Percentiles rank a stretch among this genome's conserved stretches.
Evolutionary conservation across 2,888 invertebrate genomes (phyloP).

Genomic region (Pegoplata infirma): DNA sequence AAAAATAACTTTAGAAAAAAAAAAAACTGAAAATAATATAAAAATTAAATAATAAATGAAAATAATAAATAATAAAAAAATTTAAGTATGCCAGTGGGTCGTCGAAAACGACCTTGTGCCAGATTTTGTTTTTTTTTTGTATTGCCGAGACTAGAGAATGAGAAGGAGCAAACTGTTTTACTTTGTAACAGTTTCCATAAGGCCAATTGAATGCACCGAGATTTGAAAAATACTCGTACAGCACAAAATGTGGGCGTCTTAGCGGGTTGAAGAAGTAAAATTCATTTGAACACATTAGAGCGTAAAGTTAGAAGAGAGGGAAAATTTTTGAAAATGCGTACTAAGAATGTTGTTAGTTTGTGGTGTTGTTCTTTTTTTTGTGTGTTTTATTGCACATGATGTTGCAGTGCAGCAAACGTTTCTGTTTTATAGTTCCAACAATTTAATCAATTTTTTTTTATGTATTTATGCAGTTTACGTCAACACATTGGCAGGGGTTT

Average conservation of each 20-base stretch:
- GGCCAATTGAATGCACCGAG: background rate
- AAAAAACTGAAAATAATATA: slow-evolving; percentile 37
- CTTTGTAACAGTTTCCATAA: background rate
- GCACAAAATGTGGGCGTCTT: background rate
- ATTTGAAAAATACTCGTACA: background rate
- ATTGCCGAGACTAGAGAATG: no score
- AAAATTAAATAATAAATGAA: slow-evolving; percentile 24
- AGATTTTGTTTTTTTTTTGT: slow-evolving; percentile 66
- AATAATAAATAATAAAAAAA: slow-evolving; percentile 14
- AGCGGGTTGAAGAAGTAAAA: background rate
- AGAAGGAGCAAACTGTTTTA: background rate
- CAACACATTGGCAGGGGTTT: slow-evolving; percentile 10
- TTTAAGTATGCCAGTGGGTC: slow-evolving; percentile 75
- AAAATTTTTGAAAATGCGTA: background rate
- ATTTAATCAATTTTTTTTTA: no score
- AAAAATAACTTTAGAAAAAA: slow-evolving; percentile 52
- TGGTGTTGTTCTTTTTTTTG: background rate
- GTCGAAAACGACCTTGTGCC: slow-evolving; percentile 76
- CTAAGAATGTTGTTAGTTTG: background rate
- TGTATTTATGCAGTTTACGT: slow-evolving; percentile 22
- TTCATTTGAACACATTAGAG: background rate
- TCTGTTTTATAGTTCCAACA: no score
- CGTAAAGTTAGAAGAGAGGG: background rate
- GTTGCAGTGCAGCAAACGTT: background rate
- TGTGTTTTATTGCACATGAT: background rate